Evolutionary conservation across 2,888 invertebrate genomes (phyloP).

Genomic region (Lepeophtheirus nordmannii): DNA sequence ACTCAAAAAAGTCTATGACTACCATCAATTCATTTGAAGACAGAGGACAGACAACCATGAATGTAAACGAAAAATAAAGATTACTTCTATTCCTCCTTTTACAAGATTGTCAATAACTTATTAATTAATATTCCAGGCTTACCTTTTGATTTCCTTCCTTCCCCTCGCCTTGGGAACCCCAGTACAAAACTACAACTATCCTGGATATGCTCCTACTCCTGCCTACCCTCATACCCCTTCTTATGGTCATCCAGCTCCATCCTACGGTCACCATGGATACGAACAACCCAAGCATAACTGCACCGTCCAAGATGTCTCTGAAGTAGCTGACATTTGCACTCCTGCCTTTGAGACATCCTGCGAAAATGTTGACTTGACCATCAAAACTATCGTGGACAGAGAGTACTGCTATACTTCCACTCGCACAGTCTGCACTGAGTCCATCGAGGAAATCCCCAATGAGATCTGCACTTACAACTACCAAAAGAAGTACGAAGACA

Average conservation of each 20-base stretch:
- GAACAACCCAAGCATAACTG: constrained; percentile 24
- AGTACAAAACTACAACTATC: constrained; percentile 1
- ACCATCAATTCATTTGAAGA: no score
- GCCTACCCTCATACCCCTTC: constrained; percentile 3
- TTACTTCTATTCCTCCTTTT: no score
- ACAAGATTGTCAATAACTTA: no score
- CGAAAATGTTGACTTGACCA: constrained; percentile 19
- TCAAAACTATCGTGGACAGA: constrained; percentile 16
- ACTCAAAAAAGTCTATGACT: no score
- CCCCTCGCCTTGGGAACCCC: neutral
- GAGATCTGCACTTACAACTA: constrained; percentile 24
- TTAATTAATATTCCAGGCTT: constrained; percentile 3
- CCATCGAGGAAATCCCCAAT: constrained; percentile 21
- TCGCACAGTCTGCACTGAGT: constrained; percentile 23
- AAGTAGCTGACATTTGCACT: constrained; percentile 23
- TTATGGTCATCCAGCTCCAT: constrained; percentile 22
- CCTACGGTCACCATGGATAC: constrained; percentile 3
- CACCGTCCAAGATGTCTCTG: constrained; percentile 21
- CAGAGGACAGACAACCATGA: no score
- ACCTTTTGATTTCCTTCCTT: neutral
- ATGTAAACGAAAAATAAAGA: no score
- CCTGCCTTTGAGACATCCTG: constrained; percentile 21
- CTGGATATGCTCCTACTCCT: neutral
- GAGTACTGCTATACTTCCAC: constrained; percentile 17
- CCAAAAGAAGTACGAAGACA: constrained; percentile 20